Percentiles rank a stretch among this genome's conserved stretches.
Evolutionary conservation across 2,797 vertebrate species (phyloP).

Genomic region (Bradypodion ventrale): DNA sequence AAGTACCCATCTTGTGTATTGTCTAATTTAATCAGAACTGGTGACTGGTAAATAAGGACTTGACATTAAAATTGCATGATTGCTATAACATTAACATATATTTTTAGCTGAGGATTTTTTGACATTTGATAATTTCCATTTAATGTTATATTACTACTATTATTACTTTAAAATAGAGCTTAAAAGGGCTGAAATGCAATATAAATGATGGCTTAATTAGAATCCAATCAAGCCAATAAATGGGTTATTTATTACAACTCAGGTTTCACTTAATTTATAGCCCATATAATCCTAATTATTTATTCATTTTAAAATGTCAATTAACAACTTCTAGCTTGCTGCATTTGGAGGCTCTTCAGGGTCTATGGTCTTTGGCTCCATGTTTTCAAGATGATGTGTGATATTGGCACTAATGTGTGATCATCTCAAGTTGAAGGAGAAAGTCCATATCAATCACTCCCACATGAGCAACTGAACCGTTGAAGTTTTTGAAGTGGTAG

Average conservation of each 20-base stretch:
- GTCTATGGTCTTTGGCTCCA: too few relatives aligned
- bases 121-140: neutral
- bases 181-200: neutral
- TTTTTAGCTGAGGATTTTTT: neutral
- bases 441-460: too few relatives aligned
- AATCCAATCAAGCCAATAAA: slow-evolving; percentile 7
- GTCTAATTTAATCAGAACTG: slow-evolving; percentile 4
- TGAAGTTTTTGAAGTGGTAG: too few relatives aligned
- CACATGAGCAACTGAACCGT: too few relatives aligned
- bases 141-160: too few relatives aligned
- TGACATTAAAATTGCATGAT: rapidly evolving
- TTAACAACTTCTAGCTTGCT: too few relatives aligned
- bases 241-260: neutral
- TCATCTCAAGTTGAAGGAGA: too few relatives aligned
- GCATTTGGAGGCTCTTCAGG: neutral
- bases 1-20: neutral
- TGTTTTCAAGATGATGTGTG: too few relatives aligned
- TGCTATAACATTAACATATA: neutral
- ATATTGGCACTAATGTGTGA: too few relatives aligned
- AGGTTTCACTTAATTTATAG: neutral
- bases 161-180: neutral
- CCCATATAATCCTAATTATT: slow-evolving; percentile 2
- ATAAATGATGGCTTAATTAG: slow-evolving; percentile 1
- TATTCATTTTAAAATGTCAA: neutral
- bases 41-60: neutral